phyloP scores from a whole-genome alignment of 2,113 vertebrate genomes.

The Nothocercus julius region DNA sequence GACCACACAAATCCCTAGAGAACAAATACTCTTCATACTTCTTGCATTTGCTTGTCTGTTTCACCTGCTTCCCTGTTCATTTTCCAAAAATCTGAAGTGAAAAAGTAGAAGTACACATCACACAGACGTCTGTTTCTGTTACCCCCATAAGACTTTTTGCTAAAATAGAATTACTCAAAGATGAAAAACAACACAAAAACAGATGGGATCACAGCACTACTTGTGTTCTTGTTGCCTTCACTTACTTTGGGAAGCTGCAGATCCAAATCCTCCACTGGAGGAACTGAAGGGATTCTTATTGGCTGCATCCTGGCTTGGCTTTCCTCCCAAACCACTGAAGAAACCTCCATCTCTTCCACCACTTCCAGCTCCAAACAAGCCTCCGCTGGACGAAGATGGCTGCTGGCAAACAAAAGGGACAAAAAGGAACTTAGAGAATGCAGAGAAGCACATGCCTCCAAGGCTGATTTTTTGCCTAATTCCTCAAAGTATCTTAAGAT shows the following conservation, averaged over 20 bases:
- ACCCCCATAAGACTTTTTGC: background rate
- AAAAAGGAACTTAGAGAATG: background rate
- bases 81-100: background rate
- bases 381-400: conserved; percentile 77
- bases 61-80: background rate
- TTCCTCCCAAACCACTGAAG: conserved; percentile 95
- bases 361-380: conserved; percentile 85
- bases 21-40: background rate
- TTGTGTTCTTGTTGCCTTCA: conserved; percentile 30
- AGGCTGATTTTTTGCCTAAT: background rate
- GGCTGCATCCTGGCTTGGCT: conserved; percentile 94
- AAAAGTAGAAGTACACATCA: background rate
- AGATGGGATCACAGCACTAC: conserved; percentile 20
- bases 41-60: background rate
- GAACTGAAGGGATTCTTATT: conserved; percentile 95
- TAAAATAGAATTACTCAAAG: background rate
- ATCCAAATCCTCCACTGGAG: conserved; percentile 75
- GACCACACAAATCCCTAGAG: background rate
- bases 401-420: conserved; percentile 58
- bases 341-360: conserved; percentile 83
- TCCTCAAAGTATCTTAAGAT: background rate
- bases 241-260: conserved; percentile 78
- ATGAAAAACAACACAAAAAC: background rate
- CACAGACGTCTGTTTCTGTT: background rate
- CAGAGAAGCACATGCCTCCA: background rate